Base-by-base conservation (phyloP, 2,888 invertebrate species). In the Amphiduros pacificus region DNA sequence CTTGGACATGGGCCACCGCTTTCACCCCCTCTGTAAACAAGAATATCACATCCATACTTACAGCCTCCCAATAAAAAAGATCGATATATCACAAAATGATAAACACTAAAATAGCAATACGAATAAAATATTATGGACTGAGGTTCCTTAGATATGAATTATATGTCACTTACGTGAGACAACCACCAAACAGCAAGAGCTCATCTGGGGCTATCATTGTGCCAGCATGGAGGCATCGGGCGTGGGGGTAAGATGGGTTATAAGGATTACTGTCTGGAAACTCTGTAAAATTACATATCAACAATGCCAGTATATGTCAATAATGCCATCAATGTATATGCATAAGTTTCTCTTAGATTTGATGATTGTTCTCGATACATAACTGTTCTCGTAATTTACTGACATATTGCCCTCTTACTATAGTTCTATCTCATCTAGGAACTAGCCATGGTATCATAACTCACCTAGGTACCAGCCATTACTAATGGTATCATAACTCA, bases 1-100 rank as follows among this genome's bases (percentile, higher is more conserved):
- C 64, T 58, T 0, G 73, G 73, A 63, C 73, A 73, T 0, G 73
- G 71, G 2, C 73, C 73, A 17, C 69, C 72, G 17, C 62, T 63
- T 11, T 61, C 60, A 9, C 69, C 71, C n/a, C 72, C 72, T 4
- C 71, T 72, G 68, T n/a, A 67, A 60, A 40, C 55, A 41, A n/a
- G n/a, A n/a, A n/a, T n/a, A n/a, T n/a, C n/a, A n/a, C n/a, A n/a
- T n/a, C n/a, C n/a, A n/a, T n/a, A n/a, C n/a, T n/a, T n/a, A n/a
- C n/a, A n/a, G n/a, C n/a, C n/a, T n/a, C n/a, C n/a, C n/a, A n/a
- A n/a, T n/a, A n/a, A n/a, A n/a, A n/a, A n/a, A n/a, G n/a, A n/a
- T n/a, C n/a, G n/a, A n/a, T n/a, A n/a, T n/a, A n/a, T n/a, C n/a
- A n/a, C n/a, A n/a, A n/a, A n/a, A n/a, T n/a, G n/a, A n/a, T 36